A percentile compares a stretch with the other conserved stretches of the same genome.
Evolutionary conservation across 1,140 invertebrate genomes (phyloP).

Genomic region (Zeugodacus cucurbitae): DNA sequence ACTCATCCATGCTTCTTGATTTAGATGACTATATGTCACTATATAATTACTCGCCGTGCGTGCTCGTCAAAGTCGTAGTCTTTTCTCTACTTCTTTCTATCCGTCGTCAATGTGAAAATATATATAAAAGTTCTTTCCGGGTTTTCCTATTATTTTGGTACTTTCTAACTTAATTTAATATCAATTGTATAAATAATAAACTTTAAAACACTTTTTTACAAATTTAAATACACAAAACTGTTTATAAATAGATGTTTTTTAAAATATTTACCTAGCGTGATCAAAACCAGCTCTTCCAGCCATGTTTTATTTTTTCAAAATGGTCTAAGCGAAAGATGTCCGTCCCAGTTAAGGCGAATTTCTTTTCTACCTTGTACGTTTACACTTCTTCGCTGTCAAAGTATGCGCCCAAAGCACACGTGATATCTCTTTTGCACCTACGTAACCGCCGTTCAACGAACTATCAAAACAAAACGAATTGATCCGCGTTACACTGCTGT

Average conservation of each 20-base stretch:
- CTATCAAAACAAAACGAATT: conserved; percentile 24
- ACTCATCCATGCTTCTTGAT: neutral
- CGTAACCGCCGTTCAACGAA: neutral
- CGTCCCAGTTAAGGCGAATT: conserved; percentile 37
- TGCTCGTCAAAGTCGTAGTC: conserved; percentile 4
- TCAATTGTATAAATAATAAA: neutral
- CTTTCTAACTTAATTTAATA: neutral
- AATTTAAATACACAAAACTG: neutral
- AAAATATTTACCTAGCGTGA: conserved; percentile 67
- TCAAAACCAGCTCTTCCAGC: conserved; percentile 66
- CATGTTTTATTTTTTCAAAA: conserved; percentile 67
- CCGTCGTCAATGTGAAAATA: neutral
- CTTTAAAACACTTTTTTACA: neutral
- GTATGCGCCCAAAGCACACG: neutral
- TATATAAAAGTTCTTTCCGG: neutral
- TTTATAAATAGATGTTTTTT: neutral
- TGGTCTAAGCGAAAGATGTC: conserved; percentile 46
- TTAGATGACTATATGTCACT: neutral
- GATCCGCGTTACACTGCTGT: neutral
- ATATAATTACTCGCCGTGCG: neutral
- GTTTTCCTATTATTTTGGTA: neutral
- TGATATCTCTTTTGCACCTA: conserved; percentile 1
- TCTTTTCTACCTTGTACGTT: conserved; percentile 31
- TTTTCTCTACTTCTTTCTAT: conserved; percentile 10
- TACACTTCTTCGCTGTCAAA: neutral